These are phyloP conservation scores for Phodopus roborovskii DNA, from an alignment of 2,113 vertebrate species.

Conservation along the genomic window DNA sequence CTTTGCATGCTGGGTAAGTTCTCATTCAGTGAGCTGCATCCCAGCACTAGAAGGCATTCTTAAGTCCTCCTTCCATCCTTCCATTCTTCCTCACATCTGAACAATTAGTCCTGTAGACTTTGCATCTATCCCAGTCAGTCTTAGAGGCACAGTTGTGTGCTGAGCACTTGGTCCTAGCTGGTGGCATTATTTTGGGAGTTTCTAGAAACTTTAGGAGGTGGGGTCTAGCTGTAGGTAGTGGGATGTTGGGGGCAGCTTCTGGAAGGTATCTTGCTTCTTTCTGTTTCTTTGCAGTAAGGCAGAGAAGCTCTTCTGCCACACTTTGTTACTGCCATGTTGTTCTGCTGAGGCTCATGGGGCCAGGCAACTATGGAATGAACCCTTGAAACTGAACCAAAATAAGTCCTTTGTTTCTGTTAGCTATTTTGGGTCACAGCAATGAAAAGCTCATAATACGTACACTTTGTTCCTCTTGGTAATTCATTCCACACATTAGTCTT, in stretches of 20 bases:
- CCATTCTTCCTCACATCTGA: not conserved
- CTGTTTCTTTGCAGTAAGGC: not conserved
- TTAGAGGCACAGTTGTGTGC: not conserved
- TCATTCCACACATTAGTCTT: not conserved
- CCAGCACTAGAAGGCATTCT: not conserved
- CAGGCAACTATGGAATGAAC: not conserved
- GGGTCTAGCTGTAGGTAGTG: not conserved
- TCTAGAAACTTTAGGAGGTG: not conserved
- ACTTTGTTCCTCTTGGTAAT: not conserved
- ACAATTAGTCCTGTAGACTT: not conserved
- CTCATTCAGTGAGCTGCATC: not conserved
- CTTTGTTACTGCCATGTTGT: not conserved
- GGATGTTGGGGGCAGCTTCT: not conserved
- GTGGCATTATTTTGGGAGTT: not conserved
- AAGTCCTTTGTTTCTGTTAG: not conserved
- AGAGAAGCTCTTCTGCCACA: not conserved
- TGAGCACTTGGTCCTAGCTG: not conserved
- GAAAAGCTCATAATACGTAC: not conserved
- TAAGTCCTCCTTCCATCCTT: not conserved
- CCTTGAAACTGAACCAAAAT: not conserved
- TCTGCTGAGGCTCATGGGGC: not conserved
- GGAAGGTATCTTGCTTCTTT: not conserved
- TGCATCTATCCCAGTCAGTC: not conserved
- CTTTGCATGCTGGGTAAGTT: not conserved
- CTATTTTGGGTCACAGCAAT: not conserved